Evolutionary conservation across 2,888 invertebrate species (phyloP), one percentile per base, ranked within the genome.

Genomic region (Microplitis deprimator): DNA sequence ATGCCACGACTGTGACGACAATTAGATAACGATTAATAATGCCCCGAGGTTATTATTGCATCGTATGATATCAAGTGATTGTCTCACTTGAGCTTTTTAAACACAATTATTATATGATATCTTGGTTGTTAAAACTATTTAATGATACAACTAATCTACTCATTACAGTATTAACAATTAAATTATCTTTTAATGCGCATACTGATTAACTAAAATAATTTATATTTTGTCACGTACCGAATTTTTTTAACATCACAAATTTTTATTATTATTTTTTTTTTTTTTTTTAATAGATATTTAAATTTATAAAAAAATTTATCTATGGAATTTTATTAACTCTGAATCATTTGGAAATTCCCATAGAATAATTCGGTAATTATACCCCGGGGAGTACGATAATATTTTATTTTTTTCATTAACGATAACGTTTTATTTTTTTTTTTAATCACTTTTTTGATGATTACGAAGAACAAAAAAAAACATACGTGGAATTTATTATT

Each of bases 1-100:
- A 76, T 76, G 71, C 76, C 76, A 61, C 60, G 60, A 50, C 38
- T 68, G 68, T 50, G 64, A 60, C 65, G 60, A 76, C 67, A 64
- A n/a, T 16, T 41, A 29, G 29, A n/a, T 29, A 70, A 8, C 59
- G 29, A n/a, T 70, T 59, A 50, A 50, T 50, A 50, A 50, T 50
- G 50, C 13, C 50, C 13, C 13, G 13, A 50, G 50, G 2, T 13
- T 50, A 50, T 50, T 50, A 50, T 50, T 50, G 50, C 50, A 50
- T 50, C 50, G 50, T 50, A 50, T 50, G 10, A 50, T 50, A 50
- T 50, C 50, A 5, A 50, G 50, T 13, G 50, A 50, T 6, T 50
- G 50, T 50, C 50, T 50, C 50, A 50, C 50, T 50, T 50, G 6
- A 50, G 13, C 10, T 13, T 50, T 50, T 50, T 50, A 13, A 50